These are phyloP conservation scores for Thysanoteuthis rhombus DNA, from an alignment of 2,888 invertebrate genomes.

Conservation along the genomic window DNA sequence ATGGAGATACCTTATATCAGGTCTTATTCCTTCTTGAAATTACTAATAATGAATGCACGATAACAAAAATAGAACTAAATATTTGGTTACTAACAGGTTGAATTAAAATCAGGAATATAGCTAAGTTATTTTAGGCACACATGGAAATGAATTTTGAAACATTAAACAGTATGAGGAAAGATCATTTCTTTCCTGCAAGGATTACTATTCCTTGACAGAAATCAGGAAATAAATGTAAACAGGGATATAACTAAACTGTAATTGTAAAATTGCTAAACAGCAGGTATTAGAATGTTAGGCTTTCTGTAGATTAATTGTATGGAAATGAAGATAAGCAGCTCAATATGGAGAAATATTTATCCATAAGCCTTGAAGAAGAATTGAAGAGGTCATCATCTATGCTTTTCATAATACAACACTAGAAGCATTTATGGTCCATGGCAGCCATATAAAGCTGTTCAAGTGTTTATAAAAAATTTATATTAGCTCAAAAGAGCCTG, in stretches of 20 bases:
- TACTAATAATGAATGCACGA: neutral
- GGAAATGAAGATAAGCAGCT: neutral
- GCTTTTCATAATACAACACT: no score
- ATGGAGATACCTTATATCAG: neutral
- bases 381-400: no score
- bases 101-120: neutral
- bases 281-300: neutral
- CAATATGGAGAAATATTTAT: neutral
- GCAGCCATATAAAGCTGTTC: no score
- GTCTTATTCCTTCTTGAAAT: neutral
- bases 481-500: no score
- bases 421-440: no score
- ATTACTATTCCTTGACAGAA: neutral
- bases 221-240: neutral
- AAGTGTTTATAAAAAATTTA: no score
- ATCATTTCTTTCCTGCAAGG: no score
- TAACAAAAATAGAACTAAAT: neutral
- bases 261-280: neutral
- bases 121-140: neutral
- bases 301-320: neutral
- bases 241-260: neutral
- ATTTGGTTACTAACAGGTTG: neutral
- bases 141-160: neutral
- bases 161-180: neutral
- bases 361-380: neutral